Conservation (phyloP, 2,113 vertebrate species). For the Lycaon pictus region DNA sequence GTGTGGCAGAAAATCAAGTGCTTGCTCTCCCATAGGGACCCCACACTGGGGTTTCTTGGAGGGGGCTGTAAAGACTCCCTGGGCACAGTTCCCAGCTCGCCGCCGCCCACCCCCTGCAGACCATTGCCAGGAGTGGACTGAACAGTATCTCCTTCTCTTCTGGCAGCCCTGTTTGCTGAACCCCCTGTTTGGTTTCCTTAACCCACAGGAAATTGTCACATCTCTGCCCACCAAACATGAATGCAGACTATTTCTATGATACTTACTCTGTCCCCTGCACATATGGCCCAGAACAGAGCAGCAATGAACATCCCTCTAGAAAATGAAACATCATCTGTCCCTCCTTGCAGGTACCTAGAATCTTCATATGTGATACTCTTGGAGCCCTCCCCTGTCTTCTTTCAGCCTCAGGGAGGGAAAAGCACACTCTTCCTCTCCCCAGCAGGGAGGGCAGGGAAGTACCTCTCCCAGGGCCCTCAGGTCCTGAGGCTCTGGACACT, state of each 20-base stretch:
- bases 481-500: not conserved
- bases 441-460: too few relatives aligned
- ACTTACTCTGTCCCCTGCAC: not conserved
- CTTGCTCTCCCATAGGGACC: not conserved
- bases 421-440: not conserved
- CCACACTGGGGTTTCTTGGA: too few relatives aligned
- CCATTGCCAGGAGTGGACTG: not conserved
- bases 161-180: too few relatives aligned
- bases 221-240: not conserved
- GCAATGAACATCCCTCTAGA: not conserved
- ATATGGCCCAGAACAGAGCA: not conserved
- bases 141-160: not conserved
- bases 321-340: not conserved
- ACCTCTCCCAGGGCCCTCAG: not conserved
- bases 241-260: not conserved
- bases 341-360: not conserved
- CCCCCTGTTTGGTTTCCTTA: not conserved
- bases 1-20: not conserved
- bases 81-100: not conserved
- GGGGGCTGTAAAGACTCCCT: not conserved
- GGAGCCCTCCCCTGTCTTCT: not conserved
- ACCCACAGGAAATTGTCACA: not conserved
- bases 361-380: not conserved
- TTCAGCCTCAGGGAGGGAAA: not conserved
- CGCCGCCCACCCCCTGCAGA: fast-evolving